Evolutionary conservation across 30 jellyfish, hydroid and myxozoan species (phyloP).

Genomic region (Aurelia aurita complex sp. Pacific): DNA sequence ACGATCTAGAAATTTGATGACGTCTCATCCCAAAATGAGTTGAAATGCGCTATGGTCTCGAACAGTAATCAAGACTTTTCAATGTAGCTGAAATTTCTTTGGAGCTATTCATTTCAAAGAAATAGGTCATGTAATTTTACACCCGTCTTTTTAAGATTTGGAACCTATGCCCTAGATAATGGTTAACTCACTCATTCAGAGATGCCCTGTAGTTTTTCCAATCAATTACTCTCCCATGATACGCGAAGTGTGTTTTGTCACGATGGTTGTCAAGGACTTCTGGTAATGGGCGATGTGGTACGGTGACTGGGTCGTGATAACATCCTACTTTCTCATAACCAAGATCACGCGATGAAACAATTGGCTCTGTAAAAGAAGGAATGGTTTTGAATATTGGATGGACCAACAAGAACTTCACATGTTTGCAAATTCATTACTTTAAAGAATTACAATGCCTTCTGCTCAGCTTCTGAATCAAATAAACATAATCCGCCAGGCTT

Average conservation of each 20-base stretch:
- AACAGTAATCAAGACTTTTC: no score
- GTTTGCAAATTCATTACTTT: no score
- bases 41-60: no score
- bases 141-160: not conserved
- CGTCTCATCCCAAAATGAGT: no score
- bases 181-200: slow-evolving; percentile 49
- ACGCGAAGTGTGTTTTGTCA: slow-evolving; percentile 52
- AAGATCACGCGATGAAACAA: slow-evolving; percentile 1
- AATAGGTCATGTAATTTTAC: no score
- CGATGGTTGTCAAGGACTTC: slow-evolving; percentile 57
- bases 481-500: no score
- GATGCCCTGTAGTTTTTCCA: slow-evolving; percentile 59
- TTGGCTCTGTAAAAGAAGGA: slow-evolving; percentile 11
- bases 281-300: slow-evolving; percentile 40
- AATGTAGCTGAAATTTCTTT: no score
- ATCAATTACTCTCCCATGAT: slow-evolving; percentile 27
- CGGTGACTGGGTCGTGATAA: slow-evolving; percentile 25
- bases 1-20: no score
- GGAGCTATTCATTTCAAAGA: no score
- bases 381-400: not conserved
- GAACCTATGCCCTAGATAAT: not conserved
- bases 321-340: slow-evolving; percentile 39
- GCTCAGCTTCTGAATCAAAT: no score
- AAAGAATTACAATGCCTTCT: no score
- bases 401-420: no score